Evolutionary conservation across 2,113 vertebrate genomes (phyloP), one percentile per base, ranked within the genome.

Genomic region (Xyrauchen texanus): DNA sequence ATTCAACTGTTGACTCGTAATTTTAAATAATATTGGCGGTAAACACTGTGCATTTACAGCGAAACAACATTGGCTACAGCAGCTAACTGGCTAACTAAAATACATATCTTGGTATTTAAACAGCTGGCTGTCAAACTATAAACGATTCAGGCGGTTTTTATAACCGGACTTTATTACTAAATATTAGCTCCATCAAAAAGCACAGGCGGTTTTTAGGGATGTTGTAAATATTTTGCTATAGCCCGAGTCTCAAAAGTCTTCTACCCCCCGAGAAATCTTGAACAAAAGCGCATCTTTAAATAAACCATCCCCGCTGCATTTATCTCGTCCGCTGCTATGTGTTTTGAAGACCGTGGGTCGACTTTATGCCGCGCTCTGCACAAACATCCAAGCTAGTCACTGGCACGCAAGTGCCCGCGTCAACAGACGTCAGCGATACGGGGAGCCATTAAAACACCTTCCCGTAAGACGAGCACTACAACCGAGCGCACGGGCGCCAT

Each of bases 391-490:
- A 78, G 87, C 90, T 88, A 91, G 91, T 93, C 91, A 93, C 91
- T 90, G 90, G 87, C 88, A 93, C 91, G 92, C 91, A 92, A 91
- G 83, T 90, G 85, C 88, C 86, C 92, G 92, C 93, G 93, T 94
- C 93, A 92, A 93, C 83, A 93, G 90, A 93, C 93, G 93, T 94
- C 93, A 94, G 93, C 91, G 91, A 89, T 88, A 89, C 91, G 89
- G 85, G 89, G 89, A 91, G 89, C 92, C 91, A 92, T 92, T 92
- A 91, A 84, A 77, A 88, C 90, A 88, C 91, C 91, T 92, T 93
- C 91, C 88, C 89, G 88, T 86, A 84, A 61, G 61, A 72, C 21
- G 21, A 34, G 21, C 21, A 34, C 21, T 34, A 34, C 21, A 34
- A 83, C 87, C 69, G 52, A 81, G 83, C 84, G 72, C 67, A 68